Conservation (phyloP, 1,140 invertebrate genomes). For the Drosophila littoralis region DNA sequence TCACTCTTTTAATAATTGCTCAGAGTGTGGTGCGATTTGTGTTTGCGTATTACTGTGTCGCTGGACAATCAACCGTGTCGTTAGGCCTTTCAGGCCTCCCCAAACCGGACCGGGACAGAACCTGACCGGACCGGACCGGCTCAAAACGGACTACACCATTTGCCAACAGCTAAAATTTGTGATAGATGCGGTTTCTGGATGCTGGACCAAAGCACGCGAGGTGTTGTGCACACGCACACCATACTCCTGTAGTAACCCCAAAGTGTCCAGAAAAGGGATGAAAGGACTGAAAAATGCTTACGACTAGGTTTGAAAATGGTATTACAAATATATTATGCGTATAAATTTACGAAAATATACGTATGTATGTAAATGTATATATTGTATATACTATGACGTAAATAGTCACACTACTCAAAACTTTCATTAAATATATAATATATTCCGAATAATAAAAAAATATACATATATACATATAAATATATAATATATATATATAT, state of each 20-base stretch:
- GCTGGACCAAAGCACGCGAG: slow-evolving; percentile 73
- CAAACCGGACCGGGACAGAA: slow-evolving; percentile 52
- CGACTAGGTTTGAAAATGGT: slow-evolving; percentile 79
- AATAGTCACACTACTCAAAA: slow-evolving; percentile 11
- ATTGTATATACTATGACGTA: slow-evolving; percentile 7
- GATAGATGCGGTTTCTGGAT: slow-evolving; percentile 80
- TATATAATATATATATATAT: slow-evolving; percentile 4
- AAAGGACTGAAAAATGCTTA: slow-evolving; percentile 82
- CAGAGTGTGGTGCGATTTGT: slow-evolving; percentile 78
- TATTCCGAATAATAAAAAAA: too few relatives aligned
- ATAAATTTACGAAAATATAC: slow-evolving; percentile 48
- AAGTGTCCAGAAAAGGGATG: slow-evolving; percentile 83
- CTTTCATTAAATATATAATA: slow-evolving; percentile 10
- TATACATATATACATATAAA: slow-evolving; percentile 10
- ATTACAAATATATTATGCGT: slow-evolving; percentile 79
- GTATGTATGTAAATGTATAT: slow-evolving; percentile 4
- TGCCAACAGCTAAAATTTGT: slow-evolving; percentile 73
- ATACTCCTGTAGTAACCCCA: slow-evolving; percentile 56
- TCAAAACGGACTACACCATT: slow-evolving; percentile 52
- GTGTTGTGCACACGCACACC: slow-evolving; percentile 62
- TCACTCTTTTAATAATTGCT: slow-evolving; percentile 83
- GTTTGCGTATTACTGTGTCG: slow-evolving; percentile 62
- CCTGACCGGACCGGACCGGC: slow-evolving; percentile 30
- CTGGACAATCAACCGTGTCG: slow-evolving; percentile 60
- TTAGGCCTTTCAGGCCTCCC: slow-evolving; percentile 73